Conservation (phyloP, 1,140 invertebrate genomes). For the Lycorma delicatula region DNA sequence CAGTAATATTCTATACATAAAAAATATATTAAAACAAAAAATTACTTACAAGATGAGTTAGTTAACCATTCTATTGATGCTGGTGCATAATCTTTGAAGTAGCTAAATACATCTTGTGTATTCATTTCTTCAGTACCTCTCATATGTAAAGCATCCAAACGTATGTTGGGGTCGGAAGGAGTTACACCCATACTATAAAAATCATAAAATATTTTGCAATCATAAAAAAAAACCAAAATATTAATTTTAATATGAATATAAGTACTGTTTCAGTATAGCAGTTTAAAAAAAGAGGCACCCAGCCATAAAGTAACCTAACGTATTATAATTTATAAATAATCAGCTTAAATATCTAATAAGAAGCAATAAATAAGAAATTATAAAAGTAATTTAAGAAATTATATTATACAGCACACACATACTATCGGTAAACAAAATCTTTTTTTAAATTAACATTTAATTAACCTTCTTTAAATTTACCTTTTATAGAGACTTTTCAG, state of each 20-base stretch:
- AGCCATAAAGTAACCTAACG: not conserved
- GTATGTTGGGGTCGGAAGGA: slow-evolving; percentile 51
- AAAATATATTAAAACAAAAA: not conserved
- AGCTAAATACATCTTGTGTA: slow-evolving; percentile 67
- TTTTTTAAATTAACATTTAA: too few relatives aligned
- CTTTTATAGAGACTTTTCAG: slow-evolving; percentile 52
- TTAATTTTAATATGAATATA: too few relatives aligned
- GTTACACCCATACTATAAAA: slow-evolving; percentile 50
- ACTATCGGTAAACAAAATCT: too few relatives aligned
- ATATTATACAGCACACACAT: too few relatives aligned
- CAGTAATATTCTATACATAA: not conserved
- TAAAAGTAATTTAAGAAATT: too few relatives aligned
- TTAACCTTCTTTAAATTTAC: too few relatives aligned
- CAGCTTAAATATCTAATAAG: not conserved
- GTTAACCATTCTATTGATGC: slow-evolving; percentile 72
- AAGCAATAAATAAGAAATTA: too few relatives aligned
- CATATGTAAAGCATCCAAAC: slow-evolving; percentile 65
- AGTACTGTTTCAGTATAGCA: too few relatives aligned
- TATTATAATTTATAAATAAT: not conserved
- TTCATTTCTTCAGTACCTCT: slow-evolving; percentile 63
- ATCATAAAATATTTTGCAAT: slow-evolving; percentile 13
- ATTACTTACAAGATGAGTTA: slow-evolving; percentile 56
- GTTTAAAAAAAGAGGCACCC: too few relatives aligned
- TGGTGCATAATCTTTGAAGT: slow-evolving; percentile 65
- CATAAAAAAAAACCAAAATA: too few relatives aligned